Conservation (phyloP, 2,888 invertebrate species). For the Galerucella nymphaeae region DNA sequence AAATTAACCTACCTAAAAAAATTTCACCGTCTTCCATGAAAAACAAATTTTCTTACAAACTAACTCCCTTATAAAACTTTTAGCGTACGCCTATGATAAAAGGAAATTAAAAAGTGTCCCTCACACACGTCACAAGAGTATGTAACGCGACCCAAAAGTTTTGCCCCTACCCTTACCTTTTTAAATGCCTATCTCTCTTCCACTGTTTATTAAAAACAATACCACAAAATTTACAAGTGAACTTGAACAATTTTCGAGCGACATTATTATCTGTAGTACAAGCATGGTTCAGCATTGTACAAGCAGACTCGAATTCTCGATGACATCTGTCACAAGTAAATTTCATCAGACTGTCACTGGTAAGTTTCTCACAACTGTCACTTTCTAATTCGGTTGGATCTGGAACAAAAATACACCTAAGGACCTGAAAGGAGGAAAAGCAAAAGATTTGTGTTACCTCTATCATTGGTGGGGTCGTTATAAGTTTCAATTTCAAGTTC, state of each 20-base stretch:
- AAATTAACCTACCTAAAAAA: too few species aligned
- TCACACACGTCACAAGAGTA: too few species aligned
- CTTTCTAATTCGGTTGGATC: neutral
- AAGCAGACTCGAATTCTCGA: neutral
- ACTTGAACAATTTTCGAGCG: neutral
- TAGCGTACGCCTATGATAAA: too few species aligned
- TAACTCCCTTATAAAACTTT: too few species aligned
- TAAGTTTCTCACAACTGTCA: neutral
- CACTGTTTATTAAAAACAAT: neutral
- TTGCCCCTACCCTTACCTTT: neutral
- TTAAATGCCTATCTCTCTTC: neutral
- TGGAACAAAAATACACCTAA: neutral
- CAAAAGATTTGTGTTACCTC: neutral
- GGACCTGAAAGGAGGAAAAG: too few species aligned
- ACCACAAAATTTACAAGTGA: neutral
- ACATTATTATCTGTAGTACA: neutral
- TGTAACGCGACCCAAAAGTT: too few species aligned
- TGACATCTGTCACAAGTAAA: slow-evolving; percentile 7
- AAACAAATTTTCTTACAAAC: too few species aligned
- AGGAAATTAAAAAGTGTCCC: too few species aligned
- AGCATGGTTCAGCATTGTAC: neutral
- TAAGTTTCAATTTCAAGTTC: neutral
- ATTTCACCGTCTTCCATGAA: too few species aligned
- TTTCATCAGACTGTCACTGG: neutral
- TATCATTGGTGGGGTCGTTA: neutral